Percentiles rank a stretch among this genome's conserved stretches.
phyloP scores from a whole-genome alignment of 2,888 invertebrate genomes.

The Eudasyphora cyanicolor region DNA sequence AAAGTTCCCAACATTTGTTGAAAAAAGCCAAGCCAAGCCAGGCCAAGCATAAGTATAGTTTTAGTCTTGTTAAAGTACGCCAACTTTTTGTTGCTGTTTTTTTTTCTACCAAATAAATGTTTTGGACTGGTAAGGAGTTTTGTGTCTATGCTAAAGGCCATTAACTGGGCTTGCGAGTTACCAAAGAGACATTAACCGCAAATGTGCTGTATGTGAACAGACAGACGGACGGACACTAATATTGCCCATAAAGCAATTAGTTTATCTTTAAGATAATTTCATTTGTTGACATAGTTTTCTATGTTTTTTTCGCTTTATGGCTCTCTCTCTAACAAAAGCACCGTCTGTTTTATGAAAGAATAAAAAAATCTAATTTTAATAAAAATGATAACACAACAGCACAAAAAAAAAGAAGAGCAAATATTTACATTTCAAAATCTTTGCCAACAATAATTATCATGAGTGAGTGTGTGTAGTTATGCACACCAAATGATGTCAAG shows the following conservation, averaged over 20 bases:
- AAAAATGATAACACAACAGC: neutral
- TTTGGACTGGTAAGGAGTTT: too few relatives aligned
- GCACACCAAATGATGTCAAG: constrained; percentile 33
- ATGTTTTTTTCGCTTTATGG: neutral
- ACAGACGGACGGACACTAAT: neutral
- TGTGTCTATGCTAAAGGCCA: neutral
- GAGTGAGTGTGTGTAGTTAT: neutral
- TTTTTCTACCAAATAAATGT: too few relatives aligned
- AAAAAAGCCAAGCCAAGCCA: neutral
- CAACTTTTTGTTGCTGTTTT: neutral
- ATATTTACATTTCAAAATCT: constrained; percentile 17
- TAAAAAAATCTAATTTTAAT: constrained; percentile 7
- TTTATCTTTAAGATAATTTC: constrained; percentile 14
- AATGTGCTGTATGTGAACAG: neutral
- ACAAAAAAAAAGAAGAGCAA: neutral
- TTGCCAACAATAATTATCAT: neutral
- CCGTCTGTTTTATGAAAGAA: neutral
- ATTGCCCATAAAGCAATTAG: neutral
- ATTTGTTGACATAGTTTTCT: constrained; percentile 12
- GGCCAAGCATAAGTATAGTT: constrained; percentile 7
- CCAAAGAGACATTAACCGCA: neutral
- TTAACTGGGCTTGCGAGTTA: constrained; percentile 11
- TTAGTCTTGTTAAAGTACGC: neutral
- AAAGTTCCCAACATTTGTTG: constrained; percentile 25
- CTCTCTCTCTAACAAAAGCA: neutral